Evolutionary conservation across 2,888 invertebrate species (phyloP).

Genomic region (Spilosoma lubricipeda): DNA sequence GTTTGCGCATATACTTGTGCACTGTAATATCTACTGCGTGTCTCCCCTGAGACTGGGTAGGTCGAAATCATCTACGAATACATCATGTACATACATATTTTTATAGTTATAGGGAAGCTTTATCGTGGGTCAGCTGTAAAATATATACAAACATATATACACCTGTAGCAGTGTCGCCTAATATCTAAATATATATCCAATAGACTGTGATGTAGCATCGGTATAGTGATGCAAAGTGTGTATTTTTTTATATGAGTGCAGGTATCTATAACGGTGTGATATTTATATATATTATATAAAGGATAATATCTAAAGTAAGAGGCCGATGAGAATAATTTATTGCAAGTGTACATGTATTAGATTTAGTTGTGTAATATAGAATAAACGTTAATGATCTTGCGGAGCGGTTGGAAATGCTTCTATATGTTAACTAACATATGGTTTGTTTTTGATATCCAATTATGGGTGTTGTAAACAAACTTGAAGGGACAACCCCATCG

Average conservation of each 20-base stretch:
- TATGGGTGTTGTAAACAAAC: slow-evolving; percentile 8
- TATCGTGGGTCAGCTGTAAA: too few relatives aligned
- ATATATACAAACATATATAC: too few relatives aligned
- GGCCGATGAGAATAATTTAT: slow-evolving; percentile 52
- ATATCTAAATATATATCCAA: slow-evolving; percentile 32
- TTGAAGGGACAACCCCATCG: slow-evolving; percentile 10
- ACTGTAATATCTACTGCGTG: too few relatives aligned
- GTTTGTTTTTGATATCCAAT: slow-evolving; percentile 11
- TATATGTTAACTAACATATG: slow-evolving; percentile 21
- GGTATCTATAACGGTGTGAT: slow-evolving; percentile 44
- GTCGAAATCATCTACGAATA: too few relatives aligned
- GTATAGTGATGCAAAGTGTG: slow-evolving; percentile 57
- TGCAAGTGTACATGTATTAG: slow-evolving; percentile 48
- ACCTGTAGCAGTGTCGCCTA: slow-evolving; percentile 36
- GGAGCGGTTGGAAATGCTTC: slow-evolving; percentile 27
- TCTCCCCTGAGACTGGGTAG: too few relatives aligned
- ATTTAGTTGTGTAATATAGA: slow-evolving; percentile 46
- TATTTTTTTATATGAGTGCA: slow-evolving; percentile 61
- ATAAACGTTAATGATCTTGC: slow-evolving; percentile 28
- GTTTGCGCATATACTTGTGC: too few relatives aligned
- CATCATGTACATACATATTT: too few relatives aligned
- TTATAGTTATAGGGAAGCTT: too few relatives aligned
- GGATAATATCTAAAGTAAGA: slow-evolving; percentile 43
- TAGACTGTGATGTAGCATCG: slow-evolving; percentile 56
- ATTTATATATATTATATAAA: slow-evolving; percentile 32